phyloP scores from a whole-genome alignment of 2,113 vertebrate species.

The Pundamilia nyererei region DNA sequence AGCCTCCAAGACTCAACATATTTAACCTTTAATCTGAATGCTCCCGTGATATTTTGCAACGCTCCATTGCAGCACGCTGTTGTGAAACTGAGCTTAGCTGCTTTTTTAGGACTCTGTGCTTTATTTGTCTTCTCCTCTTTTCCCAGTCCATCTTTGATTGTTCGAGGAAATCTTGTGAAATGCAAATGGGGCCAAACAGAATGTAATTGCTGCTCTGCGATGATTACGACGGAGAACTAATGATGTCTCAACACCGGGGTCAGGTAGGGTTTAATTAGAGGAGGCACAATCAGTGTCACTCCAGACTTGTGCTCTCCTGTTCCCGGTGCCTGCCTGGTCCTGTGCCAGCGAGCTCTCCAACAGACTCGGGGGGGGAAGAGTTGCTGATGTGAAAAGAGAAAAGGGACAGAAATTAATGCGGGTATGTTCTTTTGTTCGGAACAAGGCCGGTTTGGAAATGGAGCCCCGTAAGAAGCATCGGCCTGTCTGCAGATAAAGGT shows the following conservation, averaged over 20 bases:
- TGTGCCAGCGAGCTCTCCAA: conserved; percentile 79
- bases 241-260: conserved; percentile 94
- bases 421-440: conserved; percentile 57
- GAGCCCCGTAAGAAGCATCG: conserved; percentile 15
- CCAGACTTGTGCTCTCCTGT: conserved; percentile 73
- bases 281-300: conserved; percentile 94
- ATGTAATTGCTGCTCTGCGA: conserved; percentile 88
- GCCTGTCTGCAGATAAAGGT: conserved; percentile 40
- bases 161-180: conserved; percentile 77
- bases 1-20: neutral
- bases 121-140: conserved; percentile 30
- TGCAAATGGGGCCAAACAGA: conserved; percentile 84
- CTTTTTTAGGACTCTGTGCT: neutral
- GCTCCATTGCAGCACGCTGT: neutral
- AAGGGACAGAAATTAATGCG: conserved; percentile 60
- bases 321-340: conserved; percentile 72
- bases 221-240: conserved; percentile 91
- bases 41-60: conserved; percentile 6
- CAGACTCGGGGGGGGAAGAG: conserved; percentile 73
- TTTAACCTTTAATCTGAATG: conserved; percentile 10
- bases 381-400: conserved; percentile 75
- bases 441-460: conserved; percentile 49
- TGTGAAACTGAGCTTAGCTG: conserved; percentile 11
- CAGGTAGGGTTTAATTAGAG: conserved; percentile 96
- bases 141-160: conserved; percentile 55